A percentile compares a stretch with the other conserved stretches of the same genome.
These are phyloP conservation scores for Etheostoma perlongum DNA, from an alignment of 2,797 vertebrate species.

Conservation along the genomic window DNA sequence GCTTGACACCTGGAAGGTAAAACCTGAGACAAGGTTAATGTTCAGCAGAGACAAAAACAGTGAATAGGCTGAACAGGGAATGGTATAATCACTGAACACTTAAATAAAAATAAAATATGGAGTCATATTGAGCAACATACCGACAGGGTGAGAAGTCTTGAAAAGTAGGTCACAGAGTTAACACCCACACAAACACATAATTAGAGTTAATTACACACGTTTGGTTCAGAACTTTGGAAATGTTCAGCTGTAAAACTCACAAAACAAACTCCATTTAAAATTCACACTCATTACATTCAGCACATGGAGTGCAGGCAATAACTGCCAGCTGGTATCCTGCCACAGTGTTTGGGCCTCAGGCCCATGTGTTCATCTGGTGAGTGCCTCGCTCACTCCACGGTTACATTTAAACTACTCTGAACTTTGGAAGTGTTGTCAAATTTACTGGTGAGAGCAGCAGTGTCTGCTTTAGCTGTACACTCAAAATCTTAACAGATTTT, in stretches of 20 bases:
- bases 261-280: slow-evolving; percentile 32
- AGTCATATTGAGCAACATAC: background rate
- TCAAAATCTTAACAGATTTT: background rate
- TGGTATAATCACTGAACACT: background rate
- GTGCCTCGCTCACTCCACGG: slow-evolving; percentile 6
- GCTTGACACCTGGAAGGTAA: slow-evolving; percentile 90
- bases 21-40: slow-evolving; percentile 8
- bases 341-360: slow-evolving; percentile 39
- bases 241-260: slow-evolving; percentile 8
- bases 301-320: background rate
- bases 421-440: background rate
- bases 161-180: slow-evolving; percentile 22
- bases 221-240: background rate
- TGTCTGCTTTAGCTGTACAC: background rate
- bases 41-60: slow-evolving; percentile 2
- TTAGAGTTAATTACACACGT: background rate
- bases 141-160: slow-evolving; percentile 1
- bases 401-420: slow-evolving; percentile 11
- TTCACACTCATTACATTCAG: slow-evolving; percentile 1
- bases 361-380: slow-evolving; percentile 41
- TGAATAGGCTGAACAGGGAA: background rate
- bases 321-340: slow-evolving; percentile 44
- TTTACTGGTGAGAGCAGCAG: slow-evolving; percentile 22
- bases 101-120: background rate
- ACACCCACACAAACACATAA: slow-evolving; percentile 16